phyloP scores from a whole-genome alignment of 2,888 invertebrate species.

The Piscicola geometra region DNA sequence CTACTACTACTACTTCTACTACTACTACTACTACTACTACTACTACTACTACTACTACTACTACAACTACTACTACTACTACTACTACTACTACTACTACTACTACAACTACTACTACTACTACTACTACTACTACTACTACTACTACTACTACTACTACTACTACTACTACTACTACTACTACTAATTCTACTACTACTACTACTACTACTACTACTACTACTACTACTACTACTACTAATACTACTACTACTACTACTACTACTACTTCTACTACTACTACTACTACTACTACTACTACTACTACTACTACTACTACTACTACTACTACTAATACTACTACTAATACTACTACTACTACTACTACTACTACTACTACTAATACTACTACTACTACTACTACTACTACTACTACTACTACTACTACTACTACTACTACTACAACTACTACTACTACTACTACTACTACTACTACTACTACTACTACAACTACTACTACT shows the following conservation, averaged over 20 bases:
- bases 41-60: constrained; percentile 26
- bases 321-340: too few species aligned
- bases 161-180: neutral
- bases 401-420: constrained; percentile 5
- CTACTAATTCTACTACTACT: too few species aligned
- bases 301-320: too few species aligned
- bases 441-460: constrained; percentile 15
- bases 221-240: too few species aligned
- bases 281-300: too few species aligned
- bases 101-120: constrained; percentile 9
- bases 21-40: constrained; percentile 15
- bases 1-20: neutral
- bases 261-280: too few species aligned
- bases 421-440: constrained; percentile 27
- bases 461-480: constrained; percentile 28
- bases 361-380: too few species aligned
- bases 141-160: constrained; percentile 17
- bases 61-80: constrained; percentile 27
- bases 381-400: too few species aligned
- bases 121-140: constrained; percentile 8
- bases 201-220: constrained; percentile 19
- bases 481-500: constrained; percentile 22
- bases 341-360: too few species aligned
- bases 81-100: constrained; percentile 28
- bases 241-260: too few species aligned